These are phyloP conservation scores for Agraylea sexmaculata DNA, from an alignment of 1,140 invertebrate species.

Conservation along the genomic window DNA sequence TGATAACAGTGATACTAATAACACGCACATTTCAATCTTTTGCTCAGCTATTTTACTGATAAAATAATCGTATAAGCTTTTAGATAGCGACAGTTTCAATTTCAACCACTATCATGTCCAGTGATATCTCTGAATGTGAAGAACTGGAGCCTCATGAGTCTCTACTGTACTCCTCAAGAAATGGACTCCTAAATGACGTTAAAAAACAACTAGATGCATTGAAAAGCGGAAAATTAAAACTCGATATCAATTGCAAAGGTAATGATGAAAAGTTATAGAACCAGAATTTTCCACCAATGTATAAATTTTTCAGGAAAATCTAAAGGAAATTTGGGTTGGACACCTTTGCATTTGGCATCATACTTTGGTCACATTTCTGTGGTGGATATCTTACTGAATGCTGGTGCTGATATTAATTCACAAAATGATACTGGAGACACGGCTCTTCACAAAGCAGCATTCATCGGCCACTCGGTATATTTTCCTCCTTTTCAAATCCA, in stretches of 20 bases:
- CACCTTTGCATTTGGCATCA: conserved; percentile 38
- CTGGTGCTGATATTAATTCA: conserved; percentile 35
- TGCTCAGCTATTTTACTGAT: too few species aligned
- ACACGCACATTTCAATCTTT: too few species aligned
- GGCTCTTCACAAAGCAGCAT: conserved; percentile 37
- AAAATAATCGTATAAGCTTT: too few species aligned
- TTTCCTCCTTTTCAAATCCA: too few species aligned
- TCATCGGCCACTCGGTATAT: conserved; percentile 36
- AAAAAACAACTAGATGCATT: conserved; percentile 31
- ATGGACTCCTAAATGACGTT: conserved; percentile 34
- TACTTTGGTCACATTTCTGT: conserved; percentile 37
- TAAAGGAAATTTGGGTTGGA: conserved; percentile 40
- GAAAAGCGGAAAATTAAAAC: conserved; percentile 28
- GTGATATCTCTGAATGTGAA: too few species aligned
- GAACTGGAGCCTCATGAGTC: conserved; percentile 32
- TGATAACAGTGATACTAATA: too few species aligned
- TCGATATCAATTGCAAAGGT: conserved; percentile 41
- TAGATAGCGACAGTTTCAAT: too few species aligned
- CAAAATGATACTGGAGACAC: conserved; percentile 36
- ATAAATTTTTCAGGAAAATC: conserved; percentile 30
- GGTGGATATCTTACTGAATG: conserved; percentile 31
- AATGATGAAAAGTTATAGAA: neutral
- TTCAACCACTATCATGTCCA: too few species aligned
- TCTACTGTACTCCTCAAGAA: conserved; percentile 35
- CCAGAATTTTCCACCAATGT: neutral